Evolutionary conservation across 2,888 invertebrate species (phyloP), one percentile per base, ranked within the genome.

Genomic region (Tanaodytes sp.): DNA sequence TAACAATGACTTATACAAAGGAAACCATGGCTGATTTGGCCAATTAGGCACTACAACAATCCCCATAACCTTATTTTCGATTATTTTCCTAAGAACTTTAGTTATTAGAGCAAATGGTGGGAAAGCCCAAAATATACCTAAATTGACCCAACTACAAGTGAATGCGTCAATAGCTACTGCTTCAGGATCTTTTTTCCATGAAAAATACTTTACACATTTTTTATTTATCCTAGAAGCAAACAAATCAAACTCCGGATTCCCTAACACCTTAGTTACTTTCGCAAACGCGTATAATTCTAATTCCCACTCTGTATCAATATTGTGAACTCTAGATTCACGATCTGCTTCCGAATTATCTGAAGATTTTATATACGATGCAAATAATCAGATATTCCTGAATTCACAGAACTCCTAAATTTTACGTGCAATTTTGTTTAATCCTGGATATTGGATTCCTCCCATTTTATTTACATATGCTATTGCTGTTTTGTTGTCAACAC

Each of bases 391-490:
- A 15, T 39, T 39, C 5, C 16, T 14, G 15, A 12, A 2, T 15
- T 39, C 39, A 39, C 39, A 39, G 3, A 14, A 39, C 16, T 39
- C 15, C 39, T 16, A 39, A 16, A 15, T 16, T 5, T 39, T 12
- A 15, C 5, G 14, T 16, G 39, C 16, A 4, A 39, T 2, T 15
- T 14, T 4, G 16, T 39, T 14, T 14, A 39, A 12, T 5, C 12
- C 16, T 16, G 39, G 39, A 16, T 14, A 39, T 16, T 39, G 39
- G 2, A 39, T 15, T 2, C 39, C 39, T 3, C 39, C 39, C 16
- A 39, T 15, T 39, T 39, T 39, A 39, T 39, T 39, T 15, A 39
- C 16, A 39, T 14, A 39, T 4, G 33, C 33, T 33, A 33, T n/a
- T 6, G 33, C 33, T n/a, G 33, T 33, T 6, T 6, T 33, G n/a